These are phyloP conservation scores for Perizoma flavofasciatum DNA, from an alignment of 2,888 invertebrate genomes.

Conservation along the genomic window DNA sequence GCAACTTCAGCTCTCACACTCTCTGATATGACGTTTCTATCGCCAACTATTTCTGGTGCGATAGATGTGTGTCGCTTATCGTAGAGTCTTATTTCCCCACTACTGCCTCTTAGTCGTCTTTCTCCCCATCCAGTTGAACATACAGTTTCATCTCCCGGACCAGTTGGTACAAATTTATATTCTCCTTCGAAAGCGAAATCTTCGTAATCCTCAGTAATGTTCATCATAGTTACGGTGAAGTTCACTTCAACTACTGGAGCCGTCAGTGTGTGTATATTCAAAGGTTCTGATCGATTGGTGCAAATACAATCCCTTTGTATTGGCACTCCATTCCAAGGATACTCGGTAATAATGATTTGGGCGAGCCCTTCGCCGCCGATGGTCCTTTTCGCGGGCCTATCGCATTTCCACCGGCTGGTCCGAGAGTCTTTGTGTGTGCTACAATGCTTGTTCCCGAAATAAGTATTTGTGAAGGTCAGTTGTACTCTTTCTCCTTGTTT, in stretches of 20 bases:
- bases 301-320: constrained; percentile 89
- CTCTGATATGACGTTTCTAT: constrained; percentile 79
- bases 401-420: constrained; percentile 88
- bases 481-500: constrained; percentile 87
- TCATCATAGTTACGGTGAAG: constrained; percentile 90
- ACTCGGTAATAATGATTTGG: constrained; percentile 86
- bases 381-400: constrained; percentile 76
- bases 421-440: constrained; percentile 86
- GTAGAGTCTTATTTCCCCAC: constrained; percentile 88
- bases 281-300: constrained; percentile 86
- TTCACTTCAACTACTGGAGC: constrained; percentile 88
- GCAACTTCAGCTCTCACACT: constrained; percentile 81
- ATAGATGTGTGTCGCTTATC: constrained; percentile 82
- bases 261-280: constrained; percentile 87
- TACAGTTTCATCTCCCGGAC: constrained; percentile 81
- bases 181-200: constrained; percentile 91
- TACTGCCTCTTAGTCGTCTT: constrained; percentile 86
- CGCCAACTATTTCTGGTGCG: constrained; percentile 74
- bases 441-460: constrained; percentile 88
- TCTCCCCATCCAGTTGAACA: constrained; percentile 88
- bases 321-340: constrained; percentile 87
- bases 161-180: constrained; percentile 86
- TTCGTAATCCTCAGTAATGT: constrained; percentile 91
- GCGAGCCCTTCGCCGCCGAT: constrained; percentile 81
- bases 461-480: constrained; percentile 87